Evolutionary conservation across 1,140 invertebrate genomes (phyloP).

Genomic region (Medauroidea extradentata): DNA sequence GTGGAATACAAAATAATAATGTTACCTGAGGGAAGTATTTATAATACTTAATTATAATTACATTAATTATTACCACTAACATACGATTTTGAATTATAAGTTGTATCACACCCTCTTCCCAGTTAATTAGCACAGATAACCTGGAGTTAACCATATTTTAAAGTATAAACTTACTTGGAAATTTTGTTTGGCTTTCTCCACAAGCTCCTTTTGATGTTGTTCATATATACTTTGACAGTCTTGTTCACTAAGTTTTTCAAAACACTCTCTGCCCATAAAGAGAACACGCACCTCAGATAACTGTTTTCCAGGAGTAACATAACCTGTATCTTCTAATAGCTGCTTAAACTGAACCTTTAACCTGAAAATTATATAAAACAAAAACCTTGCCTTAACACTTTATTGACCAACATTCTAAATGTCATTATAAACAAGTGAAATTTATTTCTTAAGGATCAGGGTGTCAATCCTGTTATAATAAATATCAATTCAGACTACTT

Average conservation of each 20-base stretch:
- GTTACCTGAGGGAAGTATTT: no score
- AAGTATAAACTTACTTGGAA: conserved; percentile 61
- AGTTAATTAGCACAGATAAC: no score
- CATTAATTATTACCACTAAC: no score
- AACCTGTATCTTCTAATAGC: conserved; percentile 88
- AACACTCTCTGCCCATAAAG: conserved; percentile 94
- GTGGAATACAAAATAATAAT: no score
- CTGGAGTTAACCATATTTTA: no score
- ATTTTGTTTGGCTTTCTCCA: conserved; percentile 86
- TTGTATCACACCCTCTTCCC: no score
- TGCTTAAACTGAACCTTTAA: conserved; percentile 92
- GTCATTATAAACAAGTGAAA: no score
- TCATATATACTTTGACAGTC: conserved; percentile 94
- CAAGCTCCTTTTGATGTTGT: conserved; percentile 88
- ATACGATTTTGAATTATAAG: no score
- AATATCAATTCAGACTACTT: no score
- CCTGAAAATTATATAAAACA: conserved; percentile 43
- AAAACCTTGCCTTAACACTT: neutral
- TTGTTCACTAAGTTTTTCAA: conserved; percentile 82
- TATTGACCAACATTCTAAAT: neutral
- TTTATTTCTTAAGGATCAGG: no score
- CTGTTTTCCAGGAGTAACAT: conserved; percentile 89
- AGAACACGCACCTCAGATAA: conserved; percentile 88
- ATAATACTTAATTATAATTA: no score
- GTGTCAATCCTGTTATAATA: no score